Evolutionary conservation across 92 coral and sea anemone genomes (phyloP), one percentile per base, ranked within the genome.

Genomic region (Desmophyllum pertusum): DNA sequence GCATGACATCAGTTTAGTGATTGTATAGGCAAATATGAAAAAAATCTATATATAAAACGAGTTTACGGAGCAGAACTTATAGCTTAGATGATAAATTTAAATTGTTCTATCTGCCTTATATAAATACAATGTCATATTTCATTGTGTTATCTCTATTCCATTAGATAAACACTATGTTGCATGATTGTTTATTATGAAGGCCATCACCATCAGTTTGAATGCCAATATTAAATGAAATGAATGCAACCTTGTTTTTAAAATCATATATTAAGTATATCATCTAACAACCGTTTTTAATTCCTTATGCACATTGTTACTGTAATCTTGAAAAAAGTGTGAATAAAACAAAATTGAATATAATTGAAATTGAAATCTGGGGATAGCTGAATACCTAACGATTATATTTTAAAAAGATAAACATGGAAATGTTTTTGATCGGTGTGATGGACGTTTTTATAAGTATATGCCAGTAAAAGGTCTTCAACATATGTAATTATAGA

Each of bases 61-160:
- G 45, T 38, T 59, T 78, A 33, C 15, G n/a, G 10, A 31, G n/a
- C 21, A 33, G 64, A 43, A 79, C 38, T 43, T 31, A 30, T 21
- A 11, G 31, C 63, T 23, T 2, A 43, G 46, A 61, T 41, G 35
- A 79, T 43, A 65, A 31, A 79, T 64, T 33, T 65, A 27, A 65
- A 46, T 79, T 65, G 52, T 35, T 46, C 27, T 33, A 79, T 66
- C 59, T 45, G 64, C 29, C 62, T 77, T 39, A 61, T 77, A 41
- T 8, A 37, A 39, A 61, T 57, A 57, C 23, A 59, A 59, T 5
- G n/a, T 38, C 33, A 14, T 67, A 17, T 35, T 23, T 37, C 25
- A 67, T 67, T 67, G 42, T 37, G 11, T 67, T 38, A 36, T 74
- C 78, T 74, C 48, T 48, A 48, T 38, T 74, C 29, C 55, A 31